Percentiles rank a stretch among this genome's conserved stretches.
Evolutionary conservation across 2,888 invertebrate genomes (phyloP).

Genomic region (Mimas tiliae): DNA sequence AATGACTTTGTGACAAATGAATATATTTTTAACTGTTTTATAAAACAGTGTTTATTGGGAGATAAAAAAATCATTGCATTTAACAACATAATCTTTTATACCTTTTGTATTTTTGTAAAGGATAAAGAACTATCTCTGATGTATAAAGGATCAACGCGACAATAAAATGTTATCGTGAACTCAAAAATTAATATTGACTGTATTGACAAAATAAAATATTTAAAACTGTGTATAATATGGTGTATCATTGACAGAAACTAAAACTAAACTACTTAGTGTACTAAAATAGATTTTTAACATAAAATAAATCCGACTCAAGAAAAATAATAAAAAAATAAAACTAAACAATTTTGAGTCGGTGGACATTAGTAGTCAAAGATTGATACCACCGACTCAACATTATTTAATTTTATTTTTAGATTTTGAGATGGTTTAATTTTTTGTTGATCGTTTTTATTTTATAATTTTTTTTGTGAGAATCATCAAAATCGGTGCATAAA

Average conservation of each 20-base stretch:
- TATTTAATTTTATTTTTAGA: no score
- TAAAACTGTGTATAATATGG: conserved; percentile 40
- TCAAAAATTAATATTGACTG: conserved; percentile 58
- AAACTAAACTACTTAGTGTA: no score
- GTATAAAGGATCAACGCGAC: conserved; percentile 30
- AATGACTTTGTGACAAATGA: conserved; percentile 26
- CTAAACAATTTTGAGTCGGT: no score
- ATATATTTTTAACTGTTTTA: conserved; percentile 37
- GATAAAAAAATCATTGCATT: not conserved
- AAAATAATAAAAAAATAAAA: no score
- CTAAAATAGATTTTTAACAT: no score
- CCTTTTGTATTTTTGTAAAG: conserved; percentile 9
- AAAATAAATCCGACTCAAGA: no score
- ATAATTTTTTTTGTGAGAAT: no score
- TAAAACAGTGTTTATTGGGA: conserved; percentile 4
- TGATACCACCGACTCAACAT: no score
- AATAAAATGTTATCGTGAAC: conserved; percentile 41
- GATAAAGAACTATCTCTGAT: not conserved
- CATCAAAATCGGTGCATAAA: no score
- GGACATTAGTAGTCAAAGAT: no score
- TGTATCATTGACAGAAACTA: conserved; percentile 29
- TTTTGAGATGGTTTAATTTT: no score
- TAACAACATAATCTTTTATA: not conserved
- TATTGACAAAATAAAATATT: conserved; percentile 72
- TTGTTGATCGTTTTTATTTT: no score